A percentile compares a stretch with the other conserved stretches of the same genome.
Evolutionary conservation across 2,113 vertebrate species (phyloP).

Genomic region (Aegypius monachus): DNA sequence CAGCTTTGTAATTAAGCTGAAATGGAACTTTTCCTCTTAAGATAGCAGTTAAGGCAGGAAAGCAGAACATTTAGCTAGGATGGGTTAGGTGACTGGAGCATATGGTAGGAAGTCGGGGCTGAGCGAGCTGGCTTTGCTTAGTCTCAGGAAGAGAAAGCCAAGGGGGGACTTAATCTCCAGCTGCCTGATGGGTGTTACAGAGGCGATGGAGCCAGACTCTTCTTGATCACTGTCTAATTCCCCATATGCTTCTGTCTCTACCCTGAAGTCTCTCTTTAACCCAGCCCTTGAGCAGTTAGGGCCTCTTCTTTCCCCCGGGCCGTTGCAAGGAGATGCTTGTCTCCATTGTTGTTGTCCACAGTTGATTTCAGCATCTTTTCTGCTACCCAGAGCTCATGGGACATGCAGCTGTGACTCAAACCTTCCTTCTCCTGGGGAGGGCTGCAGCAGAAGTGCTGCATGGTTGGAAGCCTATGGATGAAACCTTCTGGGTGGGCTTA

Average conservation of each 20-base stretch:
- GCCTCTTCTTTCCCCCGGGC: not conserved
- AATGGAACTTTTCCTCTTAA: not conserved
- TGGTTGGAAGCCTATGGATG: not conserved
- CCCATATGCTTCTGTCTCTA: not conserved
- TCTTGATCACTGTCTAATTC: not conserved
- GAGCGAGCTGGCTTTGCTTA: not conserved
- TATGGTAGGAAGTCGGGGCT: not conserved
- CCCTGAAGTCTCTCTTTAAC: not conserved
- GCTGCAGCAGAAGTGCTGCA: not conserved
- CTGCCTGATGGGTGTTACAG: not conserved
- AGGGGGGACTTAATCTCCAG: not conserved
- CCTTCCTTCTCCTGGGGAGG: not conserved
- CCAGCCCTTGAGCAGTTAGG: not conserved
- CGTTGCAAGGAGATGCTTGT: not conserved
- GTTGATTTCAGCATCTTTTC: not conserved
- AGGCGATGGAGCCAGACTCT: not conserved
- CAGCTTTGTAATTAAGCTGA: not conserved
- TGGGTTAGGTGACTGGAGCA: not conserved
- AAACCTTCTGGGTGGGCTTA: not conserved
- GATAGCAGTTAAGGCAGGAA: not conserved
- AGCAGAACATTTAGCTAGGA: rapidly evolving
- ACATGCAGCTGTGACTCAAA: not conserved
- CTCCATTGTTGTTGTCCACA: not conserved
- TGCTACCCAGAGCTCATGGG: not conserved
- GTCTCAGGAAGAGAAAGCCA: not conserved